These are phyloP conservation scores for Semaprochilodus insignis DNA, from an alignment of 2,797 vertebrate genomes.

Conservation along the genomic window DNA sequence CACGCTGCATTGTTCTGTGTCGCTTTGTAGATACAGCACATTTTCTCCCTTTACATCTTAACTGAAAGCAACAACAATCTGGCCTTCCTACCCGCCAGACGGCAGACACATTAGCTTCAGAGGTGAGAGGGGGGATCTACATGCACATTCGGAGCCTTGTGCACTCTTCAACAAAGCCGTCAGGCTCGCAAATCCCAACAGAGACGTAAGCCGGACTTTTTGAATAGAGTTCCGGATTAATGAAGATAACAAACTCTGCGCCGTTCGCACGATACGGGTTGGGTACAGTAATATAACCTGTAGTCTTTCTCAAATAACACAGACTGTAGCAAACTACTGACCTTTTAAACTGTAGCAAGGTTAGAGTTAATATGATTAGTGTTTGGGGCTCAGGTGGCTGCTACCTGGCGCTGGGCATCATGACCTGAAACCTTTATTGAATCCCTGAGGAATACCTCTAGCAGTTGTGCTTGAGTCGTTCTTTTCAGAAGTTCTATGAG, in stretches of 20 bases:
- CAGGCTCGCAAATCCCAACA: constrained; percentile 9
- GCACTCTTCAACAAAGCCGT: background rate
- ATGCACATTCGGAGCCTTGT: background rate
- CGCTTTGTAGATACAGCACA: constrained; percentile 39
- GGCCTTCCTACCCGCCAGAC: background rate
- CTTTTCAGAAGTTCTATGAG: background rate
- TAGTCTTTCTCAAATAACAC: background rate
- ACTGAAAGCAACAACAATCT: constrained; percentile 28
- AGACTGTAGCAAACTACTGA: background rate
- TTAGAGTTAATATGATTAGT: background rate
- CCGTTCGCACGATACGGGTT: background rate
- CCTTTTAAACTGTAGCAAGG: background rate
- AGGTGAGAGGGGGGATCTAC: background rate
- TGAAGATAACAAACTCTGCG: background rate
- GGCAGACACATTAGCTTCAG: constrained; percentile 30
- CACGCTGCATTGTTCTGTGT: constrained; percentile 20
- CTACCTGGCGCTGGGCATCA: constrained; percentile 8
- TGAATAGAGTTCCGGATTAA: background rate
- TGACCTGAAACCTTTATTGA: constrained; percentile 23
- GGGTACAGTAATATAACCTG: background rate
- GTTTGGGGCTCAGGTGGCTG: constrained; percentile 1
- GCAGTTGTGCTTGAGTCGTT: background rate
- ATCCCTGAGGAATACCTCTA: constrained; percentile 3
- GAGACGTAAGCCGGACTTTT: background rate
- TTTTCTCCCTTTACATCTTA: constrained; percentile 37